Conservation (phyloP, 1,140 invertebrate species). For the Drosophila saltans region DNA sequence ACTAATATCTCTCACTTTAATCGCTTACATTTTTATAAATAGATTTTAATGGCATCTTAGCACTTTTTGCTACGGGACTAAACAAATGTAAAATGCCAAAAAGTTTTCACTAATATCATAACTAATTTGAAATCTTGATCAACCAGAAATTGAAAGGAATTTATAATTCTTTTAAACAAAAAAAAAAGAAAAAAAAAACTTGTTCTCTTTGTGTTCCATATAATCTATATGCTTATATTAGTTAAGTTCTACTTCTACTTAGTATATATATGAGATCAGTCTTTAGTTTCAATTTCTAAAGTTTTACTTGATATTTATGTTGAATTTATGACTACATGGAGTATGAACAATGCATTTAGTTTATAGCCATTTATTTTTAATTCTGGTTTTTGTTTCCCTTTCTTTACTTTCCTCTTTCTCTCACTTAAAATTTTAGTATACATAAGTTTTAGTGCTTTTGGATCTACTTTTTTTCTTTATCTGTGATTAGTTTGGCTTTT, state of each 20-base stretch:
- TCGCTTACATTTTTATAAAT: neutral
- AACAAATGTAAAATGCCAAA: neutral
- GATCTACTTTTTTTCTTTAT: neutral
- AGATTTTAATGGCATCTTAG: neutral
- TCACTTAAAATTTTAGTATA: neutral
- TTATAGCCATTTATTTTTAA: slow-evolving; percentile 13
- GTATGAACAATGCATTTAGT: slow-evolving; percentile 30
- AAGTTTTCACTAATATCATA: neutral
- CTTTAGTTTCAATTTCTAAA: neutral
- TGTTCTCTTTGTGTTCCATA: neutral
- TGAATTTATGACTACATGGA: neutral
- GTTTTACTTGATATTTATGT: neutral
- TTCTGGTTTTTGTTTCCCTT: slow-evolving; percentile 38
- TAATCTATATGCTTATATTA: neutral
- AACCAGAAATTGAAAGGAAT: slow-evolving; percentile 9
- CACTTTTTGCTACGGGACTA: neutral
- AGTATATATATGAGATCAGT: slow-evolving; percentile 5
- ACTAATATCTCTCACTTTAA: neutral
- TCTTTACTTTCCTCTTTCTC: too few species aligned
- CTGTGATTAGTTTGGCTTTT: slow-evolving; percentile 25
- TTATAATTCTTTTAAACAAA: slow-evolving; percentile 2
- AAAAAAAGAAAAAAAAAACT: neutral
- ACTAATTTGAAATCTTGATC: neutral
- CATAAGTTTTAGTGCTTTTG: neutral
- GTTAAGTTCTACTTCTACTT: neutral